Evolutionary conservation across 1,140 invertebrate species (phyloP).

Genomic region (Helicorthomorpha holstii): DNA sequence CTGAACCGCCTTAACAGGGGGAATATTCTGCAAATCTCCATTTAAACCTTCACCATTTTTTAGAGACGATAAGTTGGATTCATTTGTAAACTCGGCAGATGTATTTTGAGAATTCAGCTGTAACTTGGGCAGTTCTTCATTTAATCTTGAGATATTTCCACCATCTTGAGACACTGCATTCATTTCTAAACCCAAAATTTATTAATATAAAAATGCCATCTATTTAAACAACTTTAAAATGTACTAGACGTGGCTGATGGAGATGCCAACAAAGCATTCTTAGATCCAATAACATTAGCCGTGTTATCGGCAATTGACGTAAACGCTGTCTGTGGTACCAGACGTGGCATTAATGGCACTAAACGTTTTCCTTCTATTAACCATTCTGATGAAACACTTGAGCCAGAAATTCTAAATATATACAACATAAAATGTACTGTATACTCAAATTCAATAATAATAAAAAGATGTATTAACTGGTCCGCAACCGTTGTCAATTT

Average conservation of each 20-base stretch:
- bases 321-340: conserved; percentile 63
- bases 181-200: background rate
- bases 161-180: background rate
- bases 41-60: no score
- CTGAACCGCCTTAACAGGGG: no score
- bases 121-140: background rate
- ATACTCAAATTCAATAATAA: background rate
- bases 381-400: conserved; percentile 66
- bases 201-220: background rate
- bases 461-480: conserved; percentile 39
- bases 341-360: conserved; percentile 59
- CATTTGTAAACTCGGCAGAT: no score
- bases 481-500: conserved; percentile 69
- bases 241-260: conserved; percentile 19
- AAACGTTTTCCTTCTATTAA: conserved; percentile 61
- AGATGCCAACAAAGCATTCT: no score
- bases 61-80: no score
- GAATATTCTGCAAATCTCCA: no score
- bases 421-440: background rate
- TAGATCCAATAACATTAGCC: conserved; percentile 31
- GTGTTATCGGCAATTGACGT: conserved; percentile 61
- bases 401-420: conserved; percentile 49
- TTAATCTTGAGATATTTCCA: background rate
- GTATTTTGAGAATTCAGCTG: background rate
- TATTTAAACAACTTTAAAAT: background rate